These are phyloP conservation scores for Dimorphilus gyrociliatus DNA, from an alignment of 2,888 invertebrate species.

Conservation along the genomic window DNA sequence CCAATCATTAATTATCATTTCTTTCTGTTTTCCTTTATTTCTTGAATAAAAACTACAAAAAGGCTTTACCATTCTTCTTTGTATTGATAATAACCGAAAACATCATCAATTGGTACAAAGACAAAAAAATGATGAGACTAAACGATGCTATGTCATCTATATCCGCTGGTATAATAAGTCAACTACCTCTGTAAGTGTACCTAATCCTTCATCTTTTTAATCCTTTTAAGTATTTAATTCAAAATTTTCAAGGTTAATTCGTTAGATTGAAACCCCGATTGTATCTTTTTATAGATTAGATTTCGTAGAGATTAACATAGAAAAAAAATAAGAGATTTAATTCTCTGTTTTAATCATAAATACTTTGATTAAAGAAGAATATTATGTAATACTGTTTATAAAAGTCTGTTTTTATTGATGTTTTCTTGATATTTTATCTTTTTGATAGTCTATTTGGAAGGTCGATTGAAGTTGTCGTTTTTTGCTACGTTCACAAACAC, in stretches of 20 bases:
- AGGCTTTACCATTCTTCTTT: slow-evolving; percentile 32
- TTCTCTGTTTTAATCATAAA: too few species aligned
- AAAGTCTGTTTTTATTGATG: neutral
- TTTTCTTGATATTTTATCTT: neutral
- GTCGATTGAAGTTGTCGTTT: slow-evolving; percentile 20
- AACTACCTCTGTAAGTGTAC: slow-evolving; percentile 21
- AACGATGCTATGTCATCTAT: slow-evolving; percentile 63
- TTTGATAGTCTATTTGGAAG: slow-evolving; percentile 19
- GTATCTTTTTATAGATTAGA: too few species aligned
- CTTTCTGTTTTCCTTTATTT: too few species aligned
- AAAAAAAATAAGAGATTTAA: too few species aligned
- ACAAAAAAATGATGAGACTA: slow-evolving; percentile 48
- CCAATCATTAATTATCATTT: too few species aligned
- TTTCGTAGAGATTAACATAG: too few species aligned
- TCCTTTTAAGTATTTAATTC: too few species aligned
- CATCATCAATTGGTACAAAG: slow-evolving; percentile 47
- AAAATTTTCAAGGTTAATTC: too few species aligned
- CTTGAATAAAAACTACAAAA: too few species aligned
- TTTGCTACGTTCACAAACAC: slow-evolving; percentile 54
- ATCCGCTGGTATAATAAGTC: slow-evolving; percentile 28
- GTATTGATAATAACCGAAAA: slow-evolving; percentile 47
- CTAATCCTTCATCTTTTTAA: too few species aligned
- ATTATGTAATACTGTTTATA: neutral
- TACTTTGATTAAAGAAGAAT: neutral
- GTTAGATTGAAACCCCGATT: too few species aligned